Evolutionary conservation across 2,113 vertebrate species (phyloP).

Genomic region (Campylomormyrus numenius): DNA sequence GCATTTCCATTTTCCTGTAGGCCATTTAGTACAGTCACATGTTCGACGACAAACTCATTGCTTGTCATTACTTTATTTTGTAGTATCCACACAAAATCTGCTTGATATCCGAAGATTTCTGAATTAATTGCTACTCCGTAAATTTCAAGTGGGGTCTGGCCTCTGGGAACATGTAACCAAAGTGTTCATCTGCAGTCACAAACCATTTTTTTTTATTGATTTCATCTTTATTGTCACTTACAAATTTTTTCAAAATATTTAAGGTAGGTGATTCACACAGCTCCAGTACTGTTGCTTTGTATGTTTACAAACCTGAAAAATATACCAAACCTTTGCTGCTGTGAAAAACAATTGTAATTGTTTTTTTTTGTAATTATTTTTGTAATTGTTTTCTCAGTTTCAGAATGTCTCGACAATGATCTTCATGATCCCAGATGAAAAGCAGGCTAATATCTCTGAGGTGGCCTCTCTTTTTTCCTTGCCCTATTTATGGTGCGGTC

Average conservation of each 20-base stretch:
- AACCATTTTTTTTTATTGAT: conserved; percentile 26
- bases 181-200: conserved; percentile 35
- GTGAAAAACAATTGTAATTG: conserved; percentile 11
- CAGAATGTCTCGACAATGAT: conserved; percentile 29
- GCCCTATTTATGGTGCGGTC: background rate
- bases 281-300: conserved; percentile 27
- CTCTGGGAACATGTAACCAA: conserved; percentile 26
- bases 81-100: background rate
- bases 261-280: conserved; percentile 31
- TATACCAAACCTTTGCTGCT: conserved; percentile 37
- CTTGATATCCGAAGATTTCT: background rate
- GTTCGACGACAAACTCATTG: background rate
- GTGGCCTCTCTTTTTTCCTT: background rate
- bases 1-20: background rate
- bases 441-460: conserved; percentile 27
- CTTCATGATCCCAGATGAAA: conserved; percentile 18
- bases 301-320: conserved; percentile 34
- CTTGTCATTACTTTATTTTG: background rate
- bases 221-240: conserved; percentile 32
- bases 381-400: background rate
- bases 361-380: background rate
- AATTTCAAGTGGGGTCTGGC: background rate
- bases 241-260: conserved; percentile 39
- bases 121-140: background rate
- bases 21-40: background rate